Base-by-base conservation (phyloP, 2,888 invertebrate species). In the Sesia apiformis region DNA sequence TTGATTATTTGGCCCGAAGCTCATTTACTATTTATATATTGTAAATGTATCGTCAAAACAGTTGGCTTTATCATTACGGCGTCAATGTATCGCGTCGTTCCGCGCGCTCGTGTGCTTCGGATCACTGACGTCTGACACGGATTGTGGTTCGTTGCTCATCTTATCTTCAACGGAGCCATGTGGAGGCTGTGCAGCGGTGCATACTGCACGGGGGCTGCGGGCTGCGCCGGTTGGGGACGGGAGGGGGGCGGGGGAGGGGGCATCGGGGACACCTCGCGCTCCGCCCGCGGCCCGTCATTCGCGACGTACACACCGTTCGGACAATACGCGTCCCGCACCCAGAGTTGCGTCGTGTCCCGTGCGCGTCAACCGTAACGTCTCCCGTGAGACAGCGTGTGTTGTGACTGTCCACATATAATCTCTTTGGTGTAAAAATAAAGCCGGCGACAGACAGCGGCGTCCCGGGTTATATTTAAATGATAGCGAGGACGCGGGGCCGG, bases 401-500 rank as follows among this genome's bases (percentile, higher is more conserved):
- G 78, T 80, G 77, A 76, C 76, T 65, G 65, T 72, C 66, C 69
- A 69, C 71, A 72, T 61, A 69, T 72, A 80, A 78, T 76, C 74
- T 77, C 74, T 61, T 72, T 73, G 68, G 85, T 85, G 79, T 85
- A 87, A 84, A 88, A 88, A 88, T 87, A 87, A 85, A 85, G 84
- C 80, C 85, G 84, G 78, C 81, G 84, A 84, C 84, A 85, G 83
- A 86, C 87, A 73, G 57, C 78, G 76, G 76, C 76, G 72, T 79
- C 73, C 77, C 79, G 77, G 82, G 87, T 84, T 88, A 89, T 84
- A 87, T 86, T 84, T 89, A 88, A 88, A 88, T 89, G 88, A 85
- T 85, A 87, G 82, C 84, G 72, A 77, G 69, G 72, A 81, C 76
- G 70, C 70, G 72, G 76, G 72, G 77, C 81, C 79, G 76, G 75